Evolutionary conservation across 2,797 vertebrate genomes (phyloP).

Genomic region (Mus spretus): DNA sequence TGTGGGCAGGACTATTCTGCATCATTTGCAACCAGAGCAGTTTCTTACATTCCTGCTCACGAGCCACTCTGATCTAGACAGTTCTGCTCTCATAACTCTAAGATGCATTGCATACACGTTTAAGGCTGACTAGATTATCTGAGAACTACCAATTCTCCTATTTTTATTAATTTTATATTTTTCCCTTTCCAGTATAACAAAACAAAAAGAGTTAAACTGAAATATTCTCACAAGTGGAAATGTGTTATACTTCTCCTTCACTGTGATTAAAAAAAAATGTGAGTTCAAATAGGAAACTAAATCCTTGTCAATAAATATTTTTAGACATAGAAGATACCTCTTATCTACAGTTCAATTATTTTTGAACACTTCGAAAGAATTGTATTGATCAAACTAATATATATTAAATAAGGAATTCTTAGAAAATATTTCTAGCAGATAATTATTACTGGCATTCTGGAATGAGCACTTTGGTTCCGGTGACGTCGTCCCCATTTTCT

Average conservation of each 20-base stretch:
- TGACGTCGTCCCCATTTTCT: slow-evolving; percentile 68
- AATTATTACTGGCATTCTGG: neutral
- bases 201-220: neutral
- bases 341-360: neutral
- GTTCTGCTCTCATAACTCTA: neutral
- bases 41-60: neutral
- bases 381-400: neutral
- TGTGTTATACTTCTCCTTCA: neutral
- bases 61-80: neutral
- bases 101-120: neutral
- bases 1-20: neutral
- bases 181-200: neutral
- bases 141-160: neutral
- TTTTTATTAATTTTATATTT: neutral
- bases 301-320: neutral
- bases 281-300: neutral
- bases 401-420: slow-evolving; percentile 44
- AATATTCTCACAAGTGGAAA: neutral
- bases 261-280: neutral
- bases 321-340: neutral
- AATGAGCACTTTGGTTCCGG: slow-evolving; percentile 41
- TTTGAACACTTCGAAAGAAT: slow-evolving; percentile 34
- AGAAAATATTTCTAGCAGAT: neutral
- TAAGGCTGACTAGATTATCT: neutral
- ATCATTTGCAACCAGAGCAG: neutral